Evolutionary conservation across 1,140 invertebrate genomes (phyloP).

Genomic region (Lepidotrigona ventralis): DNA sequence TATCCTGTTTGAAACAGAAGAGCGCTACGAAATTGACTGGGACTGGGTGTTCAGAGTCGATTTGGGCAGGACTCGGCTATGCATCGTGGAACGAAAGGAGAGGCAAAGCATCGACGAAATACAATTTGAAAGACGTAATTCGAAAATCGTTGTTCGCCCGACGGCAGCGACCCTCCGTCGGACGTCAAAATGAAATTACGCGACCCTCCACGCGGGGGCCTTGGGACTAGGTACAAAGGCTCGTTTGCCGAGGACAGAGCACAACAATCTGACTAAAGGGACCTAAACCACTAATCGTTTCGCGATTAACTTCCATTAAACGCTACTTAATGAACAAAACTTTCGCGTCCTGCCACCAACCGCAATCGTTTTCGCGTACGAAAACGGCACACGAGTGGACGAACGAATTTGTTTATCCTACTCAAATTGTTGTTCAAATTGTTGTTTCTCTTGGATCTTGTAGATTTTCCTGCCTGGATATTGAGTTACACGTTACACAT

Average conservation of each 20-base stretch:
- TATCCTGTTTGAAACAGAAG: slow-evolving; percentile 7
- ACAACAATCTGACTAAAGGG: slow-evolving; percentile 76
- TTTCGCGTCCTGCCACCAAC: slow-evolving; percentile 43
- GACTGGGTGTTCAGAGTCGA: slow-evolving; percentile 20
- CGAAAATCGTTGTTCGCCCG: slow-evolving; percentile 77
- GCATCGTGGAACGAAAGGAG: slow-evolving; percentile 40
- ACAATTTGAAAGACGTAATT: slow-evolving; percentile 79
- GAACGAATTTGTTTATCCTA: not conserved
- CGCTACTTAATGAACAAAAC: slow-evolving; percentile 75
- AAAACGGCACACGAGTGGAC: not conserved
- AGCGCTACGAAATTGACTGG: slow-evolving; percentile 36
- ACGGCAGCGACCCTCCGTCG: slow-evolving; percentile 79
- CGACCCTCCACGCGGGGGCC: slow-evolving; percentile 72
- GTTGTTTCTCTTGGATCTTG: no score
- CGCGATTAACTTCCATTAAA: slow-evolving; percentile 79
- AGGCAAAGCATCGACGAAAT: slow-evolving; percentile 64
- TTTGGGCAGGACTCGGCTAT: slow-evolving; percentile 2
- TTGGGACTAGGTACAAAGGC: slow-evolving; percentile 74
- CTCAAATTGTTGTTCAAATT: no score
- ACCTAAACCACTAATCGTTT: slow-evolving; percentile 79
- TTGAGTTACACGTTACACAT: no score
- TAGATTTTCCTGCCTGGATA: no score
- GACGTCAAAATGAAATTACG: slow-evolving; percentile 80
- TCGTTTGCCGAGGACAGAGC: slow-evolving; percentile 75
- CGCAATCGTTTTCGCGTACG: not conserved